A percentile compares a stretch with the other conserved stretches of the same genome.
Evolutionary conservation across 1,140 invertebrate species (phyloP).

Genomic region (Popillia japonica): DNA sequence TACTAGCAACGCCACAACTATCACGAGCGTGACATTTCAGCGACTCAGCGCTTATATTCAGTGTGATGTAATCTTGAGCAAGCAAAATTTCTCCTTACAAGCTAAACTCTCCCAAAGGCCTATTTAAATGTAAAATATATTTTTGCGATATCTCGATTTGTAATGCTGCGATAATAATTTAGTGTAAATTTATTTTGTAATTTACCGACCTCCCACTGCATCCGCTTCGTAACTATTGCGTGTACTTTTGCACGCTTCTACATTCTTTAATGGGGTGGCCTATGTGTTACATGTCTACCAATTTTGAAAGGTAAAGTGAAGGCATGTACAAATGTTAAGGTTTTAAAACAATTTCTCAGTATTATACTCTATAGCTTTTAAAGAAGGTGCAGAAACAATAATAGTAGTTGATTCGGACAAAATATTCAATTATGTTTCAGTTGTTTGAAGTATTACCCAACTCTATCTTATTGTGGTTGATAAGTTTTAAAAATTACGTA

Average conservation of each 20-base stretch:
- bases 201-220: slow-evolving; percentile 20
- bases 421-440: no score
- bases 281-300: not conserved
- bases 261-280: slow-evolving; percentile 1
- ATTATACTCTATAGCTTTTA: not conserved
- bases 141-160: slow-evolving; percentile 42
- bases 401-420: no score
- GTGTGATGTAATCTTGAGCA: slow-evolving; percentile 26
- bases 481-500: no score
- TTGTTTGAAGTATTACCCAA: no score
- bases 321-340: slow-evolving; percentile 31
- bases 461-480: no score
- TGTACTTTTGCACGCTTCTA: slow-evolving; percentile 10
- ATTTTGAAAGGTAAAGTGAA: slow-evolving; percentile 33
- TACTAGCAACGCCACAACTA: slow-evolving; percentile 39
- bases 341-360: not conserved
- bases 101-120: slow-evolving; percentile 29
- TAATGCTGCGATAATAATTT: slow-evolving; percentile 33
- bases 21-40: slow-evolving; percentile 44
- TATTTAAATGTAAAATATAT: slow-evolving; percentile 38
- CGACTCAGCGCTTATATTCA: slow-evolving; percentile 18
- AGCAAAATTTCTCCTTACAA: slow-evolving; percentile 31
- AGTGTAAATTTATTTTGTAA: slow-evolving; percentile 28
- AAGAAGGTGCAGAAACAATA: no score
- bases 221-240: not conserved